These are phyloP conservation scores for Himalopsyche anomala DNA, from an alignment of 2,888 invertebrate genomes.

Conservation along the genomic window DNA sequence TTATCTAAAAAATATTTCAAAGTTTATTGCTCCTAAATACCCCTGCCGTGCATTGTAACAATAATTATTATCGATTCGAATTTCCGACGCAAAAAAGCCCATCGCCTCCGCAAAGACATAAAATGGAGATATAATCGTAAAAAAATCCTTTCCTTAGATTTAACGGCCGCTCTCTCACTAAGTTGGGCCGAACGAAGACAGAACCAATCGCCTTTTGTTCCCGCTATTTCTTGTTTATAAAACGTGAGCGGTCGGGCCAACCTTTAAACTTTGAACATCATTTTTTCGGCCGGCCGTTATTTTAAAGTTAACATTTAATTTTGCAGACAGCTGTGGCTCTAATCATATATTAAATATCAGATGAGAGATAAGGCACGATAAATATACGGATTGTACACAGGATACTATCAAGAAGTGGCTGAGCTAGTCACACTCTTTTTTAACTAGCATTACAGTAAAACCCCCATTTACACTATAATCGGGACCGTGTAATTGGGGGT, in stretches of 20 bases:
- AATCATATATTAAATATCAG: too few species aligned
- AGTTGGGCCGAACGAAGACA: conserved; percentile 24
- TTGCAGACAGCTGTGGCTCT: too few species aligned
- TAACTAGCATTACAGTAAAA: too few species aligned
- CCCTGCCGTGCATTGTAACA: conserved; percentile 16
- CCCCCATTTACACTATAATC: too few species aligned
- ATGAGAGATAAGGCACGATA: too few species aligned
- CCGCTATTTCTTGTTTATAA: conserved; percentile 38
- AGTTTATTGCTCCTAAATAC: conserved; percentile 24
- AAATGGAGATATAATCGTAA: conserved; percentile 37
- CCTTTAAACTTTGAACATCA: conserved; percentile 11
- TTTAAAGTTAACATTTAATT: background rate
- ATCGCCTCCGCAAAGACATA: conserved; percentile 39
- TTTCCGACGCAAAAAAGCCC: conserved; percentile 27
- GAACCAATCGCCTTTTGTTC: conserved; percentile 41
- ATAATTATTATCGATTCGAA: conserved; percentile 38
- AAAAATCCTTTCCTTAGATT: conserved; percentile 42
- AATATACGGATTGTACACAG: too few species aligned
- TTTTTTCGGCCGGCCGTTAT: background rate
- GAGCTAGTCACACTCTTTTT: too few species aligned
- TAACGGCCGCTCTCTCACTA: conserved; percentile 32
- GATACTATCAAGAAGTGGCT: too few species aligned
- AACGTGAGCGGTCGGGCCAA: conserved; percentile 17
- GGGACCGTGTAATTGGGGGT: too few species aligned
- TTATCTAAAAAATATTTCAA: conserved; percentile 19